phyloP scores from a whole-genome alignment of 2,797 vertebrate genomes.

The Chaetodon trifasciatus region DNA sequence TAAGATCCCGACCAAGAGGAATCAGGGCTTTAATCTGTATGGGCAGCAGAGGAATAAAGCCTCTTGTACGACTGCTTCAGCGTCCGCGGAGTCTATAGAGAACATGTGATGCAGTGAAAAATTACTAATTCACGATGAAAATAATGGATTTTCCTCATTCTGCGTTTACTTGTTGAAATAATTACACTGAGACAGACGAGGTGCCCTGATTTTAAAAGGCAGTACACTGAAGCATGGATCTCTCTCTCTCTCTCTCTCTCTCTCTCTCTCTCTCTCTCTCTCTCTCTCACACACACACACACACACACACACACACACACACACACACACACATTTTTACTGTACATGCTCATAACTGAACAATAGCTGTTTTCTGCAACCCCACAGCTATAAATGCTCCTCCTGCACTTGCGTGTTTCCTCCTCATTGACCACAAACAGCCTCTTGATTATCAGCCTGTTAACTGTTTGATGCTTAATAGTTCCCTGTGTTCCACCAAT shows the following conservation, averaged over 20 bases:
- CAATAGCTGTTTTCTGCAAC: slow-evolving; percentile 47
- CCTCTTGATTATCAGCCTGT: slow-evolving; percentile 57
- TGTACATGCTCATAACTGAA: slow-evolving; percentile 43
- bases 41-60: slow-evolving; percentile 47
- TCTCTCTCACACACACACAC: background rate
- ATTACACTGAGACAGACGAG: slow-evolving; percentile 28
- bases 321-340: slow-evolving; percentile 21
- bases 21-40: slow-evolving; percentile 59
- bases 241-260: background rate
- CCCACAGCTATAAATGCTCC: slow-evolving; percentile 22
- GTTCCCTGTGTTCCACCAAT: slow-evolving; percentile 69
- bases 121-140: slow-evolving; percentile 20
- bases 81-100: background rate
- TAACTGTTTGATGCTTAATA: slow-evolving; percentile 65
- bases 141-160: background rate
- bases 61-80: slow-evolving; percentile 24
- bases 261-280: background rate
- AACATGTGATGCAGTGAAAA: slow-evolving; percentile 25
- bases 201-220: slow-evolving; percentile 55
- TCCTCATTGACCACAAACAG: slow-evolving; percentile 60
- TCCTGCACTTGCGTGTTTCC: slow-evolving; percentile 34
- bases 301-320: slow-evolving; percentile 2
- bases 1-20: slow-evolving; percentile 50
- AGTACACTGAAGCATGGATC: slow-evolving; percentile 42
- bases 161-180: slow-evolving; percentile 57